A percentile compares a stretch with the other conserved stretches of the same genome.
These are phyloP conservation scores for Holcopasites calliopsidis DNA, from an alignment of 1,140 invertebrate genomes.

Conservation along the genomic window DNA sequence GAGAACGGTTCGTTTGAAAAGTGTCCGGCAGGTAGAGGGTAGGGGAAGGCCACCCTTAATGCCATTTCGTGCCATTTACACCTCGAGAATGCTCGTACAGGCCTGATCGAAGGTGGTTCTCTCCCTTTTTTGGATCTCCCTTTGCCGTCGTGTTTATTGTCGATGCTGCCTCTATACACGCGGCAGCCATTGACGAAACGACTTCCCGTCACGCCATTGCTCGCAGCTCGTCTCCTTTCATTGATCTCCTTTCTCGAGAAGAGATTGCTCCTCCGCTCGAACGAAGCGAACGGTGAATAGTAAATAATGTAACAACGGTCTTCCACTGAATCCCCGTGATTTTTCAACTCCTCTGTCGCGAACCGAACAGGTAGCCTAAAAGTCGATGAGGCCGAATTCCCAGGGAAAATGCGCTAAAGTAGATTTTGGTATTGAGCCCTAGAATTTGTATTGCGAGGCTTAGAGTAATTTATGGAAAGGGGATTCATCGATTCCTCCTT, in stretches of 20 bases:
- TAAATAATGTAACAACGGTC: not conserved
- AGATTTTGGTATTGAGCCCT: not conserved
- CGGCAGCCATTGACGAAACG: constrained; percentile 60
- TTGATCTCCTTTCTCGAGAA: constrained; percentile 5
- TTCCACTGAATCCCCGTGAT: not conserved
- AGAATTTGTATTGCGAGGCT: too few species aligned
- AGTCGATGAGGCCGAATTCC: not conserved
- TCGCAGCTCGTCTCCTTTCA: constrained; percentile 30
- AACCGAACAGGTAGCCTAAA: constrained; percentile 24
- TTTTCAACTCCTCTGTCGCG: not conserved
- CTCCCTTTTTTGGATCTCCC: constrained; percentile 1
- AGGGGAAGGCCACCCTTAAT: constrained; percentile 43
- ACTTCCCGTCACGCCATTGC: constrained; percentile 69
- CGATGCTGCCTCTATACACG: constrained; percentile 33
- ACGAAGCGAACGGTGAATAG: not conserved
- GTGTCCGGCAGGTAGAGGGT: constrained; percentile 54
- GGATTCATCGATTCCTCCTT: too few species aligned
- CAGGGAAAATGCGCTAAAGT: too few species aligned
- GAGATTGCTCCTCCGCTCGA: not conserved
- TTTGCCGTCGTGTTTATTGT: constrained; percentile 43
- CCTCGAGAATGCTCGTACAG: constrained; percentile 49
- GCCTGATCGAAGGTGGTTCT: constrained; percentile 44
- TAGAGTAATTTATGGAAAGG: accelerated
- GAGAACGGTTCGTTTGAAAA: constrained; percentile 30
- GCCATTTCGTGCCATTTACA: constrained; percentile 63